Conservation (phyloP, 1,140 invertebrate genomes). For the Lethocerus indicus region DNA sequence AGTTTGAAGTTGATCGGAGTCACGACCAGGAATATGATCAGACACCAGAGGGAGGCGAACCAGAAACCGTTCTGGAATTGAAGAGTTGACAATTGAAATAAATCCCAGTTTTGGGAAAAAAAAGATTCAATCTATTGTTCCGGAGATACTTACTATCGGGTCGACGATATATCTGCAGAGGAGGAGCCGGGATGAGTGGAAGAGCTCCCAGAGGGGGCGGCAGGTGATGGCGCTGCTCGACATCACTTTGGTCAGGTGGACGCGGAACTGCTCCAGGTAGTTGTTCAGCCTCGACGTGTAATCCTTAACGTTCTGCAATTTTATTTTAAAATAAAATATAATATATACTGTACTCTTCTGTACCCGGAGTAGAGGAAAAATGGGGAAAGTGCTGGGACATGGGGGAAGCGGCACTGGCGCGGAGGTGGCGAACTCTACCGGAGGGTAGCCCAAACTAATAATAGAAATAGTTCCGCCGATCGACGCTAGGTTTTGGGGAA, state of each 20-base stretch:
- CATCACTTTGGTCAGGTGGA: conserved; percentile 40
- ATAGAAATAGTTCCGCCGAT: not conserved
- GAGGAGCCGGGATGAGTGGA: conserved; percentile 39
- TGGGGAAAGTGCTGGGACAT: not conserved
- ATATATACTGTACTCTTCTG: not conserved
- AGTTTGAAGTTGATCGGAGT: conserved; percentile 23
- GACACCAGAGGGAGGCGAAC: conserved; percentile 28
- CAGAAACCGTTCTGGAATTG: conserved; percentile 37
- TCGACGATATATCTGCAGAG: conserved; percentile 53
- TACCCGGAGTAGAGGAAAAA: not conserved
- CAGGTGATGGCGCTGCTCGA: conserved; percentile 45
- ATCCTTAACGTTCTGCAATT: conserved; percentile 36
- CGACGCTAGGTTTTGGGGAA: not conserved
- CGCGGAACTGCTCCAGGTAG: conserved; percentile 45
- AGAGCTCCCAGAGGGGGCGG: conserved; percentile 50
- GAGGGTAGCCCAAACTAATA: not conserved
- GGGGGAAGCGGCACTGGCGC: not conserved
- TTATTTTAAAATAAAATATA: not conserved
- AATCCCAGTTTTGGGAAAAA: not conserved
- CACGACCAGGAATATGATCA: conserved; percentile 23
- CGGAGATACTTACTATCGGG: conserved; percentile 32
- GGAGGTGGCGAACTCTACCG: not conserved
- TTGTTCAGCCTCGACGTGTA: conserved; percentile 39
- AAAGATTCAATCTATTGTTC: not conserved
- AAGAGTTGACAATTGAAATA: not conserved